Evolutionary conservation across 2,888 invertebrate species (phyloP).

Genomic region (Caenorhabditis afra): DNA sequence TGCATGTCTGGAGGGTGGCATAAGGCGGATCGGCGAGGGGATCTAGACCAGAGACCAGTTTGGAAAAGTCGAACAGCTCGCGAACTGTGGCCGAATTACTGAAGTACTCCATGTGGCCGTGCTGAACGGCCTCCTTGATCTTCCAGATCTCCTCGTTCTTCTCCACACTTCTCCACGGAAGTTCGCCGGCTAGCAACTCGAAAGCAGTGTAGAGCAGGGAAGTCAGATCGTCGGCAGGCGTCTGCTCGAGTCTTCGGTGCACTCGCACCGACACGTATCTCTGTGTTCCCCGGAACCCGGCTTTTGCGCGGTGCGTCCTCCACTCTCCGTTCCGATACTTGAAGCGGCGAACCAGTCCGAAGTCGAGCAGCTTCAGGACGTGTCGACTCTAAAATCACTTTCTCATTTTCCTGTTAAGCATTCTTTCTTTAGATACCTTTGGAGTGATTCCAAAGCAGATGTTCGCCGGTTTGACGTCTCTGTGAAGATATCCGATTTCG

Average conservation of each 20-base stretch:
- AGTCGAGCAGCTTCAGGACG: slow-evolving; percentile 68
- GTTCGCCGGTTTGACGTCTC: slow-evolving; percentile 73
- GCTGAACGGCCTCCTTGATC: slow-evolving; percentile 64
- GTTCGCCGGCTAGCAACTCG: slow-evolving; percentile 47
- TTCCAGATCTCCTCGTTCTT: slow-evolving; percentile 63
- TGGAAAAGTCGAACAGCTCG: slow-evolving; percentile 33
- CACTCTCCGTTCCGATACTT: slow-evolving; percentile 61
- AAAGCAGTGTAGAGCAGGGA: slow-evolving; percentile 60
- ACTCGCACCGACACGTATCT: slow-evolving; percentile 72
- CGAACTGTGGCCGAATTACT: background rate
- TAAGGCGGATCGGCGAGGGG: slow-evolving; percentile 45
- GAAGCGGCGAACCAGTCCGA: slow-evolving; percentile 70
- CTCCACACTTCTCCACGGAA: slow-evolving; percentile 60
- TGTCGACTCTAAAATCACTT: slow-evolving; percentile 58
- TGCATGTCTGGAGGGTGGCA: slow-evolving; percentile 35
- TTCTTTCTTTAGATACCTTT: slow-evolving; percentile 14
- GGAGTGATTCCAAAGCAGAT: slow-evolving; percentile 72
- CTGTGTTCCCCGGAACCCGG: slow-evolving; percentile 73
- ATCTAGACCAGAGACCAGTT: slow-evolving; percentile 38
- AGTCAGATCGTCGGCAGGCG: slow-evolving; percentile 68
- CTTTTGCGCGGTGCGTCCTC: slow-evolving; percentile 52
- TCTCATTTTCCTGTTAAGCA: too few relatives aligned
- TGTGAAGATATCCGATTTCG: slow-evolving; percentile 70
- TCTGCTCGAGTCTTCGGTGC: slow-evolving; percentile 60
- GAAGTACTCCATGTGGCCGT: slow-evolving; percentile 25